A percentile compares a stretch with the other conserved stretches of the same genome.
Evolutionary conservation across 2,113 vertebrate genomes (phyloP).

Genomic region (Triplophysa siluroides): DNA sequence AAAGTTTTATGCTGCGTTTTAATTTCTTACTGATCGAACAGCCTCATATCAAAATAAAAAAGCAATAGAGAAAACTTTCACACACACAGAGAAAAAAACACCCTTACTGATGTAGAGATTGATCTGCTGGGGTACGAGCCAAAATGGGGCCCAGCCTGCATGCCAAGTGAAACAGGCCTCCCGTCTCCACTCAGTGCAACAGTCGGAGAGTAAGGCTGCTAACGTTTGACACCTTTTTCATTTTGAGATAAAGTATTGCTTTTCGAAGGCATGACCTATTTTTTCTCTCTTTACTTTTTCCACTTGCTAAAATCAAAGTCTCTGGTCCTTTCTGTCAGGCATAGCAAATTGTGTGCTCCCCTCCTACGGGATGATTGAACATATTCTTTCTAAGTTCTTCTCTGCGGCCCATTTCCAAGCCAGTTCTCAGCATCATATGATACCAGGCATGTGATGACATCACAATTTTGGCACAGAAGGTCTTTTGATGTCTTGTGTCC

Average conservation of each 20-base stretch:
- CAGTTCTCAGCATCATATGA: neutral
- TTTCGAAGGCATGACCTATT: constrained; percentile 44
- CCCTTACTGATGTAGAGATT: constrained; percentile 45
- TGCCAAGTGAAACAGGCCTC: constrained; percentile 56
- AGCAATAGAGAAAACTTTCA: constrained; percentile 27
- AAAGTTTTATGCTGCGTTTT: neutral
- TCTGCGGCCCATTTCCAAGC: neutral
- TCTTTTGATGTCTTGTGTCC: constrained; percentile 29
- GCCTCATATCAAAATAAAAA: constrained; percentile 39
- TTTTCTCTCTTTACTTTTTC: constrained; percentile 25
- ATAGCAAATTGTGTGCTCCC: constrained; percentile 8
- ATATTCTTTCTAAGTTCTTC: neutral
- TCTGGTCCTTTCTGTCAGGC: constrained; percentile 10
- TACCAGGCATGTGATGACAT: neutral
- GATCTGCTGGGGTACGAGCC: constrained; percentile 51
- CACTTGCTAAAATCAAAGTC: constrained; percentile 33
- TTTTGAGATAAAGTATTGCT: constrained; percentile 45
- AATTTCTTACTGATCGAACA: constrained; percentile 3
- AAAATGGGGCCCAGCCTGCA: constrained; percentile 54
- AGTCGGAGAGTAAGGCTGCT: constrained; percentile 22
- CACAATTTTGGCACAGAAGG: neutral
- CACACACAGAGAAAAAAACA: neutral
- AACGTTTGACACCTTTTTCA: constrained; percentile 47
- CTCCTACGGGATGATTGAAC: neutral
- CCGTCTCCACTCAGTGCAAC: constrained; percentile 41